Evolutionary conservation across 2,888 invertebrate species (phyloP).

Genomic region (Troides aeacus): DNA sequence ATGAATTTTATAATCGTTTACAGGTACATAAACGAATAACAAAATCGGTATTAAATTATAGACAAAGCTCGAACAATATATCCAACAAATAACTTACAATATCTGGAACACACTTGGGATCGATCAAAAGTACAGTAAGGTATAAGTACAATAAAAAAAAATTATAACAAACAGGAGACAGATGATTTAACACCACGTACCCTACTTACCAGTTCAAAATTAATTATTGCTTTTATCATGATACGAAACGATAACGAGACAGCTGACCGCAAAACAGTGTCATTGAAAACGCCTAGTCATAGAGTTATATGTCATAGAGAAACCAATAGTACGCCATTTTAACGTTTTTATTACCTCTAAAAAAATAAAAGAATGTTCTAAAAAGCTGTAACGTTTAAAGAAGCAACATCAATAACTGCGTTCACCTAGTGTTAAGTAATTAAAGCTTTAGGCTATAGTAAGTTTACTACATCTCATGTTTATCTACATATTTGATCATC

Average conservation of each 20-base stretch:
- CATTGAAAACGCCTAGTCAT: slow-evolving; percentile 72
- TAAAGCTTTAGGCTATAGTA: too few relatives aligned
- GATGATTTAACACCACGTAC: slow-evolving; percentile 2
- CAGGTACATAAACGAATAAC: too few relatives aligned
- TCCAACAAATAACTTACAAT: too few relatives aligned
- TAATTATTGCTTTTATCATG: slow-evolving; percentile 36
- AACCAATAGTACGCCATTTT: slow-evolving; percentile 34
- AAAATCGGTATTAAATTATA: too few relatives aligned
- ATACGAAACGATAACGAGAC: slow-evolving; percentile 57
- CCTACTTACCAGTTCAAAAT: slow-evolving; percentile 5
- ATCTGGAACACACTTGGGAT: too few relatives aligned
- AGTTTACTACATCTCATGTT: too few relatives aligned
- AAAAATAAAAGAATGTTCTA: neutral
- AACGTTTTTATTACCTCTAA: neutral
- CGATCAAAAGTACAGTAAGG: too few relatives aligned
- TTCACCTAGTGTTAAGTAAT: too few relatives aligned
- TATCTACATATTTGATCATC: too few relatives aligned
- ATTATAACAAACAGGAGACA: neutral
- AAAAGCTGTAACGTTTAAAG: neutral
- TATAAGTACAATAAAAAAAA: neutral
- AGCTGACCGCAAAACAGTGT: slow-evolving; percentile 60
- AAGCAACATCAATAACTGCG: neutral
- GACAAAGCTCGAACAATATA: too few relatives aligned
- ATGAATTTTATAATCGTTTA: too few relatives aligned
- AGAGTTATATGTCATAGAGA: slow-evolving; percentile 39